Evolutionary conservation across 2,888 invertebrate species (phyloP).

Genomic region (Parthenolecanium corni): DNA sequence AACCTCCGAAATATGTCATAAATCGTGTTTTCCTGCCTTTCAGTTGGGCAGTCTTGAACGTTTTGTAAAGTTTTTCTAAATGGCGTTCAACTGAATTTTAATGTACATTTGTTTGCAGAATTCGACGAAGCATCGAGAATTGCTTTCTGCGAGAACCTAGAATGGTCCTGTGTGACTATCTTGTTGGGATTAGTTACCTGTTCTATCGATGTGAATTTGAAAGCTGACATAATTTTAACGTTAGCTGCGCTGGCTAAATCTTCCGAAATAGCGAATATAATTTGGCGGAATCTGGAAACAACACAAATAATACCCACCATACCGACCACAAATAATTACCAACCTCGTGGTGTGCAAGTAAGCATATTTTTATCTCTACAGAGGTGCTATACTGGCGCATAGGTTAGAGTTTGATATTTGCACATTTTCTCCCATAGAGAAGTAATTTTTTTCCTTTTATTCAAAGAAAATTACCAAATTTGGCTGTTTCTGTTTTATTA

Average conservation of each 20-base stretch:
- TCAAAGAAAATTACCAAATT: too few species aligned
- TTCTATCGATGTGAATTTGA: conserved; percentile 70
- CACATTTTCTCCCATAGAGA: background rate
- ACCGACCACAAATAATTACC: conserved; percentile 50
- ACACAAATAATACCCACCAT: conserved; percentile 64
- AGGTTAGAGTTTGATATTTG: too few species aligned
- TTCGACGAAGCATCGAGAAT: conserved; percentile 69
- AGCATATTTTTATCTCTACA: background rate
- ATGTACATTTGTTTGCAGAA: too few species aligned
- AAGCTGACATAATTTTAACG: conserved; percentile 68
- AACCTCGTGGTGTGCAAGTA: conserved; percentile 41
- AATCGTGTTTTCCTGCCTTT: too few species aligned
- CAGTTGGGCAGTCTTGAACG: too few species aligned
- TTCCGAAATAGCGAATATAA: conserved; percentile 54
- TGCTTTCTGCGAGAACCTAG: conserved; percentile 74
- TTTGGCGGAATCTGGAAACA: conserved; percentile 78
- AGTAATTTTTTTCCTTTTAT: too few species aligned
- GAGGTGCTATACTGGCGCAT: too few species aligned
- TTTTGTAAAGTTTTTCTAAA: too few species aligned
- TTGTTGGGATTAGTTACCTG: conserved; percentile 76
- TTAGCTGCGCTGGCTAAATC: conserved; percentile 69
- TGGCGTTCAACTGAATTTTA: too few species aligned
- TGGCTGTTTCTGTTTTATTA: too few species aligned
- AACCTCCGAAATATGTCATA: too few species aligned
- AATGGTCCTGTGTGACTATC: conserved; percentile 71